Evolutionary conservation across 2,113 vertebrate species (phyloP).

Genomic region (Oxyura jamaicensis): DNA sequence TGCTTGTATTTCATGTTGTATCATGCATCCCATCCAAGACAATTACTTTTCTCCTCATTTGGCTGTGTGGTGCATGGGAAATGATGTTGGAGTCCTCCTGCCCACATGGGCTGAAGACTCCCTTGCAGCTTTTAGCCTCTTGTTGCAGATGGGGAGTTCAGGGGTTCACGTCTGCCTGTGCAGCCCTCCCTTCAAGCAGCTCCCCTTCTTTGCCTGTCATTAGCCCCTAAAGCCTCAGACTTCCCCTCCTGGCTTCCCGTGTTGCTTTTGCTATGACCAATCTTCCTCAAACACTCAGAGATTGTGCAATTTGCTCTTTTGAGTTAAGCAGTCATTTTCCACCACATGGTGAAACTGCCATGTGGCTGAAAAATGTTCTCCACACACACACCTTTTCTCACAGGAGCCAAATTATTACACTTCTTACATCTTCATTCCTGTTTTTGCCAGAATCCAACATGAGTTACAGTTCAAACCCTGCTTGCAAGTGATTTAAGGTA

Average conservation of each 20-base stretch:
- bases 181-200: not conserved
- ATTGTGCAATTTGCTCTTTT: slow-evolving; percentile 33
- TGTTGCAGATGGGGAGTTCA: not conserved
- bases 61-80: not conserved
- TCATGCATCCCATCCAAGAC: slow-evolving; percentile 20
- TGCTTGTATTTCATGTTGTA: slow-evolving; percentile 33
- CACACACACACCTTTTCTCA: not conserved
- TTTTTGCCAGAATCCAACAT: slow-evolving; percentile 5
- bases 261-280: not conserved
- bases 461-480: not conserved
- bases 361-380: not conserved
- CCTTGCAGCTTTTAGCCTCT: not conserved
- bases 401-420: not conserved
- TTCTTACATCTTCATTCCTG: not conserved
- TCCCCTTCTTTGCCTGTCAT: not conserved
- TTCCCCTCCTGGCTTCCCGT: not conserved
- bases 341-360: not conserved
- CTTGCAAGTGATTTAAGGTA: slow-evolving; percentile 34
- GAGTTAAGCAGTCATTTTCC: not conserved
- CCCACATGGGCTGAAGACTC: not conserved
- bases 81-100: not conserved
- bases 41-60: slow-evolving; percentile 23
- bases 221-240: not conserved
- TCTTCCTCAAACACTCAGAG: not conserved
- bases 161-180: rapidly evolving